phyloP scores from a whole-genome alignment of 2,888 invertebrate species.

The Andrena camellia region DNA sequence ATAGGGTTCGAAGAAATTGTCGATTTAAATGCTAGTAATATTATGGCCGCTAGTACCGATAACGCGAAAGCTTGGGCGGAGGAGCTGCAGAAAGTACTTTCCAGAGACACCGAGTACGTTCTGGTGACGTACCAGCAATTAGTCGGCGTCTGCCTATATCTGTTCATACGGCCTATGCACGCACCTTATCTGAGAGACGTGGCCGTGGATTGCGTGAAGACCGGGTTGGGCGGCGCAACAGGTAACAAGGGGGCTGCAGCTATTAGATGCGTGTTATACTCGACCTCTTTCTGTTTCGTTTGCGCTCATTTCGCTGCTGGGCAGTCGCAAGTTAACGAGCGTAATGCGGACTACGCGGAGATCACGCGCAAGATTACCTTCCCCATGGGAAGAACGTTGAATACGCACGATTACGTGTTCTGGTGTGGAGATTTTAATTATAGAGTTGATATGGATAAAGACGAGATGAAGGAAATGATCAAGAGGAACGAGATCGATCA shows the following conservation, averaged over 20 bases:
- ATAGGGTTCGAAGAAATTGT: constrained; percentile 99
- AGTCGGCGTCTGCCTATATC: constrained; percentile 98
- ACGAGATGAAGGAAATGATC: constrained; percentile 95
- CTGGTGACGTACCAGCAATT: constrained; percentile 97
- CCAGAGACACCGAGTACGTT: constrained; percentile 94
- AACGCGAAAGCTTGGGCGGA: constrained; percentile 98
- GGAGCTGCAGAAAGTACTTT: constrained; percentile 96
- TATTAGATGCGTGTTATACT: constrained; percentile 95
- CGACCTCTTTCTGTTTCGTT: constrained; percentile 98
- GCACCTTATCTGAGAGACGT: constrained; percentile 96
- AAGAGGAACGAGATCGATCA: constrained; percentile 90
- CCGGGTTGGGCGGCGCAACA: constrained; percentile 98
- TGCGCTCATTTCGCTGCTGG: constrained; percentile 99
- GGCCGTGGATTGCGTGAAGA: constrained; percentile 98
- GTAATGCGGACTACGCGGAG: constrained; percentile 98
- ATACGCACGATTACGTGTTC: constrained; percentile 98
- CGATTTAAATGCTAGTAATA: constrained; percentile 99
- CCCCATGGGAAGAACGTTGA: constrained; percentile 96
- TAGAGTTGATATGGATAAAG: constrained; percentile 97
- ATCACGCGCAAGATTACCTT: constrained; percentile 96
- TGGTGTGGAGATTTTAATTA: constrained; percentile 99
- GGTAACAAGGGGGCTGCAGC: constrained; percentile 98
- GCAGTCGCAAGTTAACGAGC: constrained; percentile 96
- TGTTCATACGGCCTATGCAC: constrained; percentile 96
- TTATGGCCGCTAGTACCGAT: constrained; percentile 97